Conservation (phyloP, 1,140 invertebrate genomes). For the Dendroctonus valens region DNA sequence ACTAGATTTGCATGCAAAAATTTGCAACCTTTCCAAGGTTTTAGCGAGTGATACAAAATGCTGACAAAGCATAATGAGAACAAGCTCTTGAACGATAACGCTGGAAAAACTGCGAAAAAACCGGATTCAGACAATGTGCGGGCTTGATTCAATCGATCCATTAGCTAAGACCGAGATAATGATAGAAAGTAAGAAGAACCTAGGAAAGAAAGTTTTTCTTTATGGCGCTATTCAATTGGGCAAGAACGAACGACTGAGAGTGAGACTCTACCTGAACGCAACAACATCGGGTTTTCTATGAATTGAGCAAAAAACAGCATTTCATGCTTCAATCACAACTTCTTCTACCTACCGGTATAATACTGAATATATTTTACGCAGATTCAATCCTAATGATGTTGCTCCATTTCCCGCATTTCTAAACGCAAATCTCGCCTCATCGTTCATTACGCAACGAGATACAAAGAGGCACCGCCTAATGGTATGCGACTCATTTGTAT, state of each 20-base stretch:
- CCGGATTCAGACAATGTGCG: constrained; percentile 5
- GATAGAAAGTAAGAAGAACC: constrained; percentile 19
- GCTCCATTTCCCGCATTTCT: neutral
- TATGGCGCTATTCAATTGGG: constrained; percentile 5
- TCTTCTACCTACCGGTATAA: neutral
- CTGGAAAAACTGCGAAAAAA: constrained; percentile 3
- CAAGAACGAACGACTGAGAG: constrained; percentile 8
- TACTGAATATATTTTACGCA: neutral
- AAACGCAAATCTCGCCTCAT: no score
- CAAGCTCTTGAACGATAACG: neutral
- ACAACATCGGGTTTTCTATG: neutral
- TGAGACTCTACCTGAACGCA: neutral
- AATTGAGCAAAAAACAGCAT: neutral
- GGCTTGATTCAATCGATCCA: constrained; percentile 21
- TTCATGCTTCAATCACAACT: neutral
- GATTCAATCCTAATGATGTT: neutral
- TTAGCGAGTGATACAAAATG: neutral
- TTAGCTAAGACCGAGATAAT: constrained; percentile 19
- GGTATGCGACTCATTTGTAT: no score
- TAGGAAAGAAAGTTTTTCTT: constrained; percentile 17
- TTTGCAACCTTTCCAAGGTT: neutral
- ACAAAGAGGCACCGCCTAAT: no score
- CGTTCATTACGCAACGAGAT: no score
- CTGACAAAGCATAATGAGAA: neutral
- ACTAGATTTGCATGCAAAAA: neutral